Evolutionary conservation across 2,113 vertebrate species (phyloP).

Genomic region (Arothron firmamentum): DNA sequence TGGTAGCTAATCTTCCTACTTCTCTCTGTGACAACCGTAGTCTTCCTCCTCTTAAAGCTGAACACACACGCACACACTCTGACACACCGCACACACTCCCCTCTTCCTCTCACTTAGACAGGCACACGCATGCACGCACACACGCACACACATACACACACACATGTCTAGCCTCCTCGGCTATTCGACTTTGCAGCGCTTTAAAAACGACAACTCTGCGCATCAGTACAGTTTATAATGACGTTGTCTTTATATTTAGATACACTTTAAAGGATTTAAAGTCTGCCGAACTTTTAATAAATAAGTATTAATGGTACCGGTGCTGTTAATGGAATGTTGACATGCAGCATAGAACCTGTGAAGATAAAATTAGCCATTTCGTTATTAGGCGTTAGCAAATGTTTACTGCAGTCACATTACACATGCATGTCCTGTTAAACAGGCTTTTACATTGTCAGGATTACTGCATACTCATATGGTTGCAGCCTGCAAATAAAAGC

Average conservation of each 20-base stretch:
- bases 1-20: slow-evolving; percentile 82
- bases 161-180: slow-evolving; percentile 2
- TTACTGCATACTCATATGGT: too few relatives aligned
- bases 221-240: slow-evolving; percentile 7
- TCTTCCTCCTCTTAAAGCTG: slow-evolving; percentile 81
- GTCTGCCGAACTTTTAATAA: slow-evolving; percentile 1
- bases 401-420: too few relatives aligned
- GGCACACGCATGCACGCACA: slow-evolving; percentile 15
- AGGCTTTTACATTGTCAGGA: too few relatives aligned
- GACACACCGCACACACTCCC: slow-evolving; percentile 49
- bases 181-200: slow-evolving; percentile 24
- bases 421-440: too few relatives aligned
- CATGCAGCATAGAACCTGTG: not conserved
- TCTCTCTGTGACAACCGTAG: slow-evolving; percentile 70
- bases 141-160: slow-evolving; percentile 6
- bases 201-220: slow-evolving; percentile 25
- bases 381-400: too few relatives aligned
- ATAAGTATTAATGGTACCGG: slow-evolving; percentile 13
- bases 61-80: slow-evolving; percentile 58
- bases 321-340: slow-evolving; percentile 22
- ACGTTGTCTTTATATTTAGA: not conserved
- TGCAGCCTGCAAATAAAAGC: too few relatives aligned
- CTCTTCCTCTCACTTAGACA: slow-evolving; percentile 37
- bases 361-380: too few relatives aligned
- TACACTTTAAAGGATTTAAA: slow-evolving; percentile 6